Conservation (phyloP, 2,113 vertebrate genomes). For the Perca schrenkii region DNA sequence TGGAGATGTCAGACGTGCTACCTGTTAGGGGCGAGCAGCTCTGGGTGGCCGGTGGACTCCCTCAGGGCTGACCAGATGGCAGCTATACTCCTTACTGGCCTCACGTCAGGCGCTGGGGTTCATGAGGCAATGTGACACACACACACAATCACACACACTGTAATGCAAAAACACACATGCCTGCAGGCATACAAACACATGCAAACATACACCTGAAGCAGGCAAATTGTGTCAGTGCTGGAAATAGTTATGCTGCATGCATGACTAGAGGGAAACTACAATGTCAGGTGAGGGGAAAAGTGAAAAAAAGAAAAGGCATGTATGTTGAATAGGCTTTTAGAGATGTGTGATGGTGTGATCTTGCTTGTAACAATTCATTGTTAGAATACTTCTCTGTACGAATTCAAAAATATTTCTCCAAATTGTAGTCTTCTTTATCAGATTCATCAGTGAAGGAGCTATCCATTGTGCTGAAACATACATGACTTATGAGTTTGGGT, state of each 20-base stretch:
- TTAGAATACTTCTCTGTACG: background rate
- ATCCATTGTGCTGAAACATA: background rate
- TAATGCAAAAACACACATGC: slow-evolving; percentile 36
- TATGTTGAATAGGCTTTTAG: background rate
- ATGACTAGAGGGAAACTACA: slow-evolving; percentile 12
- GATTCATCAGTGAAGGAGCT: background rate
- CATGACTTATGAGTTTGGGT: background rate
- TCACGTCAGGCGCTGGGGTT: slow-evolving; percentile 37
- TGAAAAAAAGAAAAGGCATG: background rate
- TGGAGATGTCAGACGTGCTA: slow-evolving; percentile 69
- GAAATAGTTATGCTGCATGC: slow-evolving; percentile 19
- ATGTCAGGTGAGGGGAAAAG: background rate
- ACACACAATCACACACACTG: slow-evolving; percentile 10
- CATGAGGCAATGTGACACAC: slow-evolving; percentile 37
- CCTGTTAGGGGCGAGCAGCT: slow-evolving; percentile 70
- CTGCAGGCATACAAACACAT: slow-evolving; percentile 38
- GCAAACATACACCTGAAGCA: slow-evolving; percentile 15
- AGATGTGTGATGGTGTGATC: background rate
- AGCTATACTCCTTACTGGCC: slow-evolving; percentile 47
- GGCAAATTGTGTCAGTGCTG: slow-evolving; percentile 1
- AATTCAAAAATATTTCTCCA: background rate
- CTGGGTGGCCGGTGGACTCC: slow-evolving; percentile 61
- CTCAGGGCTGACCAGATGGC: slow-evolving; percentile 75
- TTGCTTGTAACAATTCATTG: background rate
- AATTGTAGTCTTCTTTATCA: background rate